Percentiles rank a stretch among this genome's conserved stretches.
Evolutionary conservation across 1,140 invertebrate species (phyloP).

Genomic region (Drosophila paulistorum): DNA sequence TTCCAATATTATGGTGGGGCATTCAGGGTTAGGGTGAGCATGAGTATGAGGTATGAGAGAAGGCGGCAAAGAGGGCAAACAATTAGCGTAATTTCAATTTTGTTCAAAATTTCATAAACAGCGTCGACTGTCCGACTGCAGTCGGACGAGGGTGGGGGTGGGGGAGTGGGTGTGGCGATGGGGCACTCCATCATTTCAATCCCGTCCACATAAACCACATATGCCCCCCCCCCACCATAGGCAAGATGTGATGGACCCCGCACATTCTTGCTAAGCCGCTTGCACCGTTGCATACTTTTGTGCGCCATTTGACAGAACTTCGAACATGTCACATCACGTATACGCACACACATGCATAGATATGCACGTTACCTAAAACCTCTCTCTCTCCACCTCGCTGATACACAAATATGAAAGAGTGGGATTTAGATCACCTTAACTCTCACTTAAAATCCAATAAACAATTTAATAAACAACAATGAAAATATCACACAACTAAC

Average conservation of each 20-base stretch:
- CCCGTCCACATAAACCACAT: conserved; percentile 19
- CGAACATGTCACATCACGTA: neutral
- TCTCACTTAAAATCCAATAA: conserved; percentile 69
- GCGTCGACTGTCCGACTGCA: conserved; percentile 27
- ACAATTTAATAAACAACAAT: conserved; percentile 66
- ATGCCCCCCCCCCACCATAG: neutral
- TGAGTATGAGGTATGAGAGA: neutral
- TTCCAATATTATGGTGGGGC: conserved; percentile 11
- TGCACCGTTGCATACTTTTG: conserved; percentile 63
- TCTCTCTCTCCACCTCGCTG: neutral
- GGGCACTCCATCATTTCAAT: conserved; percentile 27
- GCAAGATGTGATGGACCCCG: conserved; percentile 23
- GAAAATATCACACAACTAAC: conserved; percentile 1
- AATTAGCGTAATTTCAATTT: conserved; percentile 83
- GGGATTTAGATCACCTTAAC: neutral
- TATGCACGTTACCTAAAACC: no score
- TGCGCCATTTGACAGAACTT: conserved; percentile 62
- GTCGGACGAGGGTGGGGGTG: neutral
- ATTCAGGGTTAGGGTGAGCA: neutral
- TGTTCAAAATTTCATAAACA: conserved; percentile 83
- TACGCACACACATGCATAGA: neutral
- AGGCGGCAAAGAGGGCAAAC: conserved; percentile 58
- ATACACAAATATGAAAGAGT: neutral
- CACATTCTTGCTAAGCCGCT: conserved; percentile 49
- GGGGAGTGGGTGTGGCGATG: neutral